Base-by-base conservation (phyloP, 2,113 vertebrate genomes). In the Labeo catla region DNA sequence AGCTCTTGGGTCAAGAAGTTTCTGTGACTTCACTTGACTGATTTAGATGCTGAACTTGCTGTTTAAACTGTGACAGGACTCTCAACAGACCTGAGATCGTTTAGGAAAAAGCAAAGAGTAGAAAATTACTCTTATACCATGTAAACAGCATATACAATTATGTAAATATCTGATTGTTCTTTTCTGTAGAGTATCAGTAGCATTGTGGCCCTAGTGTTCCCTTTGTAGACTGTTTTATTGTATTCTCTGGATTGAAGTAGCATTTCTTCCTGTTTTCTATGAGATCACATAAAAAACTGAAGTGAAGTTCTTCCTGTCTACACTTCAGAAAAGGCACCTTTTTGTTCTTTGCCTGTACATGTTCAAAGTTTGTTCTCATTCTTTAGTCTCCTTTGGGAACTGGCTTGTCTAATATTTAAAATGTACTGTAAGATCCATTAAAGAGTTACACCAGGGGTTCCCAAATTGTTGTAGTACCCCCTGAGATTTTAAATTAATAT, bases 261-360 rank as follows among this genome's bases (percentile, higher is more conserved):
- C 10, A 79, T 57, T 36, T 78, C 36, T 79, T 79, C 77, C 77
- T 43, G 54, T 79, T 79, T 79, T 79, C 2, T 43, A 13, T 3
- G 36, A 23, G 10, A 79, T 79, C 36, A 43, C n/a, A 45, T 4
- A 79, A 39, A 79, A 59, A 61, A 21, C 8, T 79, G 77, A 79
- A 61, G 54, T 79, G 54, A 39, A 79, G 34, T 43, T 59, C 52
- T 79, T 79, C 76, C 19, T 50, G 36, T 9, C 12, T 36, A 49
- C 45, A 74, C 2, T 61, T 86, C 85, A 28, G 15, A 36, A 78
- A 78, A 43, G 34, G 3, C 8, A n/a, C 6, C 3, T n/a, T 39
- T 59, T 39, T 21, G 2, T 59, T 59, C 19, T 59, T 21, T 79
- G 52, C 21, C 8, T 72, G 36, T 43, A 72, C 36, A 2, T 72